Evolutionary conservation across 2,797 vertebrate genomes (phyloP), one percentile per base, ranked within the genome.

Genomic region (Silurus aristotelis): DNA sequence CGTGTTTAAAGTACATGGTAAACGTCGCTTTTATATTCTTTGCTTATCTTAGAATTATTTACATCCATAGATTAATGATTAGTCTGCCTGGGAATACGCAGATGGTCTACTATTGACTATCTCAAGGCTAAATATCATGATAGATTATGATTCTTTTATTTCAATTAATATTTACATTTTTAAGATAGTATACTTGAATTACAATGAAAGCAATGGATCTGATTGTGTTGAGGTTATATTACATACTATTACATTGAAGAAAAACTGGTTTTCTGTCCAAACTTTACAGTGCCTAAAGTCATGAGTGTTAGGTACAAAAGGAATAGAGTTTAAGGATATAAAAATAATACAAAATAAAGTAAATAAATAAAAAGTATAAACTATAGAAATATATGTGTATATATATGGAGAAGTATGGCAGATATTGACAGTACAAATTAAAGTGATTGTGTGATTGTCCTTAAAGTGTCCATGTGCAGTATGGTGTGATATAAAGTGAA

Each of bases 1-100:
- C 56, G 17, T 25, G 48, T 52, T 52, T 52, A 52, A 52, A 52
- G 48, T 31, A 17, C 60, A n/a, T 27, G 38, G 38, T 70, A 20
- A 66, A 31, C 48, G 14, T 9, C 1, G 20, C 55, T 82, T 85
- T 83, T 87, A 87, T 88, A 88, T 38, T 25, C 72, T 80, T 20
- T 64, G 63, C 27, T 73, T 83, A 22, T 22, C 43, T n/a, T 25
- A 1, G 48, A 20, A 52, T n/a, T 25, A 55, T 81, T 85, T 75
- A 10, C 75, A 77, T 38, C n/a, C 46, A 52, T 38, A 46, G n/a
- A 84, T 86, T 27, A 89, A 85, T 86, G 12, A 86, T 87, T 87
- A 80, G 43, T 77, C 56, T 46, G 60, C 73, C 66, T 89, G 88
- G 58, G 87, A 86, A 68, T 63, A 13, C 5, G 43, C 88, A 89